Conservation (phyloP, 2,888 invertebrate species). For the Electrophaes corylata region DNA sequence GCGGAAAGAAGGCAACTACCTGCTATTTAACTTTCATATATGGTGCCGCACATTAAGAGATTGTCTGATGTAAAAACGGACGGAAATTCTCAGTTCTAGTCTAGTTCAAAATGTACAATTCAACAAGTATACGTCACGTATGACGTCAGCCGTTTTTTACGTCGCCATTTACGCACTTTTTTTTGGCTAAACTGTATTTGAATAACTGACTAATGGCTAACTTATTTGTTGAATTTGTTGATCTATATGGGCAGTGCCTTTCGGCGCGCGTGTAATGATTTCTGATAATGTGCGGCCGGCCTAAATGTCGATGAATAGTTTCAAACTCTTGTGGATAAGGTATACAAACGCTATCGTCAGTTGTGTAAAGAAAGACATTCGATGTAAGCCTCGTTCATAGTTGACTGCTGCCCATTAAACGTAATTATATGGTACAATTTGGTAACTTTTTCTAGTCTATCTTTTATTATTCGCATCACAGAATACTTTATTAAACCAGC, state of each 20-base stretch:
- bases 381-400: neutral
- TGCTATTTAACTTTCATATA: constrained; percentile 80
- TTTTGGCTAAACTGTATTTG: too few species aligned
- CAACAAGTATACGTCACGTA: too few species aligned
- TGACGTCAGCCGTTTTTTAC: too few species aligned
- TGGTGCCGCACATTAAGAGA: neutral
- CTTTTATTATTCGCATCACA: neutral
- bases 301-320: neutral
- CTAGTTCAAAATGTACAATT: too few species aligned
- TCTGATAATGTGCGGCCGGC: neutral
- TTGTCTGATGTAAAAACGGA: too few species aligned
- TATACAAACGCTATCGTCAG: neutral
- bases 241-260: too few species aligned
- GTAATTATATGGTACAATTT: constrained; percentile 5
- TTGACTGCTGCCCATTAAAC: neutral
- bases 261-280: neutral
- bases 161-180: too few species aligned
- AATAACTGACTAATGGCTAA: too few species aligned
- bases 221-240: too few species aligned
- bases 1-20: constrained; percentile 85
- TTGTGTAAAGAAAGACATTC: constrained; percentile 9
- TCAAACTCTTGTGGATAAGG: neutral
- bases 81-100: too few species aligned
- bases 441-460: constrained; percentile 1
- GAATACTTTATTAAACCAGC: neutral